Conservation (phyloP, 1,140 invertebrate genomes). For the Zelostemma sp. region DNA sequence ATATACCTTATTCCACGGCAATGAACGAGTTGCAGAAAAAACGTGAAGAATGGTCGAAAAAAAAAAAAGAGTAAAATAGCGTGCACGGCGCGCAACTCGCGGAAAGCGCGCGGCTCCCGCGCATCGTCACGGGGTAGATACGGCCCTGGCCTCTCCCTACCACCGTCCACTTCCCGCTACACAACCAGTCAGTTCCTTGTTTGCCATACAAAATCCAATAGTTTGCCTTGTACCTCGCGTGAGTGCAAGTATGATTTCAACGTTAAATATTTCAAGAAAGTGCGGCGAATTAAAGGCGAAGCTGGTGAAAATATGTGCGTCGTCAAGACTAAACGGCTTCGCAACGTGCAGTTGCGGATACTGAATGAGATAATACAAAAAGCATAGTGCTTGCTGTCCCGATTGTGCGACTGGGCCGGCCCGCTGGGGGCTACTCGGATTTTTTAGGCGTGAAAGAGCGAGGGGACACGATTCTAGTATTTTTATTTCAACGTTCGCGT, state of each 20-base stretch:
- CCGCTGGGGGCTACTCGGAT: slow-evolving; percentile 49
- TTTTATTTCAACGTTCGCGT: not conserved
- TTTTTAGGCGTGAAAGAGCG: slow-evolving; percentile 29
- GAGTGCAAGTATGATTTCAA: slow-evolving; percentile 59
- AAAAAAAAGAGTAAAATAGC: no score
- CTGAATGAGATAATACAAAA: slow-evolving; percentile 28
- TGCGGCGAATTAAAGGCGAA: slow-evolving; percentile 31
- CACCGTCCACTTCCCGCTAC: slow-evolving; percentile 55
- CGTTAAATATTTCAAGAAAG: slow-evolving; percentile 48
- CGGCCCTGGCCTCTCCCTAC: slow-evolving; percentile 54
- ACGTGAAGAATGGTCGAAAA: no score
- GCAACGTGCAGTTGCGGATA: slow-evolving; percentile 46
- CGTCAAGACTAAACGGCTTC: slow-evolving; percentile 38
- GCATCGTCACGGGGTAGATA: slow-evolving; percentile 40
- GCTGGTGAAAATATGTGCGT: slow-evolving; percentile 48
- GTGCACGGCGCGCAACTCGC: not conserved
- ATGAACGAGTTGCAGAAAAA: no score
- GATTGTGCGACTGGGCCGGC: slow-evolving; percentile 52
- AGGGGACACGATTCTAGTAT: not conserved
- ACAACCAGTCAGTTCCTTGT: slow-evolving; percentile 70
- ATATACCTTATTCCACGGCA: no score
- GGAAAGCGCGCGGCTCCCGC: slow-evolving; percentile 33
- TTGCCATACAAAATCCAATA: slow-evolving; percentile 72
- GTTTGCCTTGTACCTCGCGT: slow-evolving; percentile 66
- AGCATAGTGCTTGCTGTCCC: slow-evolving; percentile 51